Conservation (phyloP, 2,797 vertebrate genomes). For the Simalia tracyae region DNA sequence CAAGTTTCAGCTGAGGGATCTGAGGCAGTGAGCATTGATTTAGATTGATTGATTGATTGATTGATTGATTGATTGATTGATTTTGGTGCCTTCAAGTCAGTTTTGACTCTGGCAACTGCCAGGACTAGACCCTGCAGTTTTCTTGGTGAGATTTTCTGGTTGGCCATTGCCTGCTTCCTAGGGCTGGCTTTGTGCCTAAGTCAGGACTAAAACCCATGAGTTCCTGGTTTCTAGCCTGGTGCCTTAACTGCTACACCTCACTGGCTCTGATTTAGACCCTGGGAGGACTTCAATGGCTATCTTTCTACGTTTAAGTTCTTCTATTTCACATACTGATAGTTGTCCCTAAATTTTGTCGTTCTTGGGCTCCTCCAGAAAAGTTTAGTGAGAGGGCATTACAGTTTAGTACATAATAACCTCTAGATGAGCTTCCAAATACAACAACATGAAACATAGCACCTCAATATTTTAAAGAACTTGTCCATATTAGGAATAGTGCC, state of each 20-base stretch:
- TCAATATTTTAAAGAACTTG: background rate
- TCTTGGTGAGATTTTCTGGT: background rate
- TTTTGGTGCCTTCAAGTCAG: background rate
- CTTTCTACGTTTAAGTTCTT: background rate
- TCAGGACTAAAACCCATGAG: background rate
- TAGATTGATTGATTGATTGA: background rate
- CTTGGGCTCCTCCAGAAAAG: background rate
- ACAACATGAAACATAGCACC: background rate
- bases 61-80: too few species aligned
- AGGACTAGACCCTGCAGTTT: background rate
- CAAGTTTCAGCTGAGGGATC: background rate
- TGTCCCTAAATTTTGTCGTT: background rate
- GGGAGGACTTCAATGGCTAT: background rate
- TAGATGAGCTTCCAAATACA: background rate
- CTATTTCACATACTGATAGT: background rate
- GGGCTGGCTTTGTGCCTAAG: background rate
- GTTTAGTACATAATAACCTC: background rate
- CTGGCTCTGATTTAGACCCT: background rate
- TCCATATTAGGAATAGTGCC: background rate
- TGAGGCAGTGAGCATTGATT: background rate
- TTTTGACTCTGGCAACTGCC: background rate
- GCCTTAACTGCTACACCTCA: background rate
- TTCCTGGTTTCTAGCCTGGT: background rate
- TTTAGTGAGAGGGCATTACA: background rate
- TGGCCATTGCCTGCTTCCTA: background rate